These are phyloP conservation scores for Otis tarda DNA, from an alignment of 2,113 vertebrate genomes.

Conservation along the genomic window DNA sequence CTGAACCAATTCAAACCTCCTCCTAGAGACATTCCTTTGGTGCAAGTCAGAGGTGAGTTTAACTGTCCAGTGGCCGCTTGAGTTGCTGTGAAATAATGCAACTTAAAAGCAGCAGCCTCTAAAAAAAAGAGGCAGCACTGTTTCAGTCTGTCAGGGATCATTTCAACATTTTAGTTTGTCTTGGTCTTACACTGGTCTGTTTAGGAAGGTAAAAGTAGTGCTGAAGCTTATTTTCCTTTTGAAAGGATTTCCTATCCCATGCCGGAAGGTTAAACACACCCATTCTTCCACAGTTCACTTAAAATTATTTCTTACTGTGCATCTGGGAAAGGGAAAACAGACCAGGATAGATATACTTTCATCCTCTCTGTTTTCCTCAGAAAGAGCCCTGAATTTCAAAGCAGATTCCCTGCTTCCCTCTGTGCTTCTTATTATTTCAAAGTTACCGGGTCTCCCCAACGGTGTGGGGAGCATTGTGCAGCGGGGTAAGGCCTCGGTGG, in stretches of 20 bases:
- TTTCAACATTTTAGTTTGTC: not conserved
- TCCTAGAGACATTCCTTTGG: constrained; percentile 25
- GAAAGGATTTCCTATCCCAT: constrained; percentile 29
- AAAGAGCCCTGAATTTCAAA: constrained; percentile 9
- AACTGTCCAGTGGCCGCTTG: constrained; percentile 12
- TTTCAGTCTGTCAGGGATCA: not conserved
- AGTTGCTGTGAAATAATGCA: not conserved
- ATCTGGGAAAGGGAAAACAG: not conserved
- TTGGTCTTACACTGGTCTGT: not conserved
- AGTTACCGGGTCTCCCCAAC: not conserved
- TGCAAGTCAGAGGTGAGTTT: constrained; percentile 25
- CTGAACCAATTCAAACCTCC: not conserved
- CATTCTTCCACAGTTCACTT: constrained; percentile 23
- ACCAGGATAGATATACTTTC: not conserved
- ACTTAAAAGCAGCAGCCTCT: not conserved
- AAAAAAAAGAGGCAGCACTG: not conserved
- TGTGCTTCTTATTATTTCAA: not conserved
- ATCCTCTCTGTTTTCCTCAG: not conserved
- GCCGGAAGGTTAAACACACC: constrained; percentile 3
- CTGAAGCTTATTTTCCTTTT: constrained; percentile 43
- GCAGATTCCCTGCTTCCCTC: not conserved
- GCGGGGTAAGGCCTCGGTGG: not conserved
- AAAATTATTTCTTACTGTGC: constrained; percentile 18
- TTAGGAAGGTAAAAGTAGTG: not conserved
- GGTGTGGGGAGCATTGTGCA: not conserved